Conservation (phyloP, 2,797 vertebrate species). For the Pelodytes ibericus region DNA sequence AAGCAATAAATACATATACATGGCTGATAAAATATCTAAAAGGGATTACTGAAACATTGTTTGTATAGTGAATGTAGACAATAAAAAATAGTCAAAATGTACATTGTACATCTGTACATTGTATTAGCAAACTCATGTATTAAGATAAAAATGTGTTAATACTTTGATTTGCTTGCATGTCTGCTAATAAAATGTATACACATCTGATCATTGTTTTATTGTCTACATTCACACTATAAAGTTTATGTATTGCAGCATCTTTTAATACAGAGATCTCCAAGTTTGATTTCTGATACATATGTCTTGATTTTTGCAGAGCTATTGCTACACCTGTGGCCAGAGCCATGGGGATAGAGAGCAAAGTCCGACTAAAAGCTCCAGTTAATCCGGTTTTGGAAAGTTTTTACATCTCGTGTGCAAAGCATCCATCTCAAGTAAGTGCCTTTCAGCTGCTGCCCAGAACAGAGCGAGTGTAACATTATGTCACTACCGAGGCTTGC, state of each 20-base stretch:
- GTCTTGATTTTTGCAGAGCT: constrained; percentile 72
- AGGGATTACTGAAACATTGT: too few species aligned
- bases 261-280: background rate
- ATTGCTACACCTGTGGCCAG: constrained; percentile 84
- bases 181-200: too few species aligned
- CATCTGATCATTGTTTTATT: too few species aligned
- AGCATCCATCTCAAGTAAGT: constrained; percentile 83
- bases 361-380: constrained; percentile 69
- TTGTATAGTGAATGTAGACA: too few species aligned
- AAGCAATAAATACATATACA: too few species aligned
- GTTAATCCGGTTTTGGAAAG: constrained; percentile 79
- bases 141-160: constrained; percentile 15
- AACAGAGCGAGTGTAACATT: background rate
- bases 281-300: constrained; percentile 30
- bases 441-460: background rate
- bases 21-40: too few species aligned
- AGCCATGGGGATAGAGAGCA: constrained; percentile 78
- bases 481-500: background rate
- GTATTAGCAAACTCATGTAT: too few species aligned
- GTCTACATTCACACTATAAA: too few species aligned
- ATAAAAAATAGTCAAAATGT: too few species aligned
- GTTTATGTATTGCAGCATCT: too few species aligned
- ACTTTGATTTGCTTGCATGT: background rate
- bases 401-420: constrained; percentile 76
- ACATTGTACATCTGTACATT: too few species aligned